These are phyloP conservation scores for Miniopterus natalensis DNA, from an alignment of 2,113 vertebrate species.

Conservation along the genomic window DNA sequence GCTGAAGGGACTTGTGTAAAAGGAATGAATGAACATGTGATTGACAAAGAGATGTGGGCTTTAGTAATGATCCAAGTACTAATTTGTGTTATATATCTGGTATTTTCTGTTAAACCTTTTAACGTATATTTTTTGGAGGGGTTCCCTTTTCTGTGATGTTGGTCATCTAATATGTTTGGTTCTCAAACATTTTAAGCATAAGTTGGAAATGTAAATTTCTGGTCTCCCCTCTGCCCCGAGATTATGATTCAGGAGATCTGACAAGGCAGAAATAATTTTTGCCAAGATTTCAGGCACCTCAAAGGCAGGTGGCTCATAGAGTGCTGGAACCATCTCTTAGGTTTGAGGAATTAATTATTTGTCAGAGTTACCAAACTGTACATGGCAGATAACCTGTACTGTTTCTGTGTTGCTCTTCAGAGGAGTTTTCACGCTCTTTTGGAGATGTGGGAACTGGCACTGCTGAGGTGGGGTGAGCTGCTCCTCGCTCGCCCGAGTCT, in stretches of 20 bases:
- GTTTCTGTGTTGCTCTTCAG: neutral
- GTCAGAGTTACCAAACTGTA: neutral
- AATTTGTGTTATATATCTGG: neutral
- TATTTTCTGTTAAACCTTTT: neutral
- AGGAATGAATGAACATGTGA: neutral
- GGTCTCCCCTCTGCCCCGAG: neutral
- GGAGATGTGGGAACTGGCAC: neutral
- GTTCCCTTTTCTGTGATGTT: neutral
- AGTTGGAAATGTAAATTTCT: slow-evolving; percentile 23
- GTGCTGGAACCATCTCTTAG: neutral
- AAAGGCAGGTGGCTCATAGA: neutral
- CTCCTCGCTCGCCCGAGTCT: neutral
- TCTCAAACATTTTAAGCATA: slow-evolving; percentile 12
- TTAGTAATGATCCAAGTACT: neutral
- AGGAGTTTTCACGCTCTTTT: neutral
- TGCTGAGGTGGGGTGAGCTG: neutral
- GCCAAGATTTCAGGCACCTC: neutral
- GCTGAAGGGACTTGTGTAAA: neutral
- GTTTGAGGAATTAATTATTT: neutral
- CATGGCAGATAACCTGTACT: neutral
- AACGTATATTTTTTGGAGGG: neutral
- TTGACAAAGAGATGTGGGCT: neutral
- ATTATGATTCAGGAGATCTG: neutral
- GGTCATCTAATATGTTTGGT: neutral
- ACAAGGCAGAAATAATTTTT: slow-evolving; percentile 47